phyloP scores from a whole-genome alignment of 2,888 invertebrate genomes.

The Iphiclides podalirius region DNA sequence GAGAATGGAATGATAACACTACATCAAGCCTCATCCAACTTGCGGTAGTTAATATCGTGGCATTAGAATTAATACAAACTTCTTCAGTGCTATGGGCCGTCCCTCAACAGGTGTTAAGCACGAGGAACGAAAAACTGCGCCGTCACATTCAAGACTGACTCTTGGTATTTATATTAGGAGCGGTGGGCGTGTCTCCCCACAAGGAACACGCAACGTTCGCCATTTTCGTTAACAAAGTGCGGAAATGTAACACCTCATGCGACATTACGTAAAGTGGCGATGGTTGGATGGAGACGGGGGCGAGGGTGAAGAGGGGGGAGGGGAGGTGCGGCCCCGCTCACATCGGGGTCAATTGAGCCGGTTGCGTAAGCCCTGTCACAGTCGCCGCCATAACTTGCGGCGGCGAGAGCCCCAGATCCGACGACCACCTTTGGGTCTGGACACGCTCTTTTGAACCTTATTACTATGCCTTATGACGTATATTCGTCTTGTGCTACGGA shows the following conservation, averaged over 20 bases:
- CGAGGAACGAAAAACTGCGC: too few species aligned
- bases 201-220: not conserved
- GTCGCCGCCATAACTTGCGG: constrained; percentile 1
- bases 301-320: constrained; percentile 2
- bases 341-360: constrained; percentile 28
- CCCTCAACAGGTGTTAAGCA: too few species aligned
- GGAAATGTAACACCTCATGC: constrained; percentile 11
- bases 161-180: too few species aligned
- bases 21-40: too few species aligned
- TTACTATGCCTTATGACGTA: not conserved
- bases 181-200: too few species aligned
- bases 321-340: too few species aligned
- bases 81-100: too few species aligned
- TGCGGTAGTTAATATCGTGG: too few species aligned
- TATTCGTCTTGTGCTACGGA: not conserved
- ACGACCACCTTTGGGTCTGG: not conserved
- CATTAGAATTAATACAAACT: too few species aligned
- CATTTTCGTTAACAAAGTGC: constrained; percentile 3
- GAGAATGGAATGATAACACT: too few species aligned
- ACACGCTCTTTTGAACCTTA: constrained; percentile 5
- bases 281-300: too few species aligned
- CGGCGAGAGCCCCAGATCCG: not conserved
- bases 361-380: constrained; percentile 34
- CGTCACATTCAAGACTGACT: too few species aligned
- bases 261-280: constrained; percentile 5